Conservation (phyloP, 2,113 vertebrate genomes). For the Orthonyx spaldingii region DNA sequence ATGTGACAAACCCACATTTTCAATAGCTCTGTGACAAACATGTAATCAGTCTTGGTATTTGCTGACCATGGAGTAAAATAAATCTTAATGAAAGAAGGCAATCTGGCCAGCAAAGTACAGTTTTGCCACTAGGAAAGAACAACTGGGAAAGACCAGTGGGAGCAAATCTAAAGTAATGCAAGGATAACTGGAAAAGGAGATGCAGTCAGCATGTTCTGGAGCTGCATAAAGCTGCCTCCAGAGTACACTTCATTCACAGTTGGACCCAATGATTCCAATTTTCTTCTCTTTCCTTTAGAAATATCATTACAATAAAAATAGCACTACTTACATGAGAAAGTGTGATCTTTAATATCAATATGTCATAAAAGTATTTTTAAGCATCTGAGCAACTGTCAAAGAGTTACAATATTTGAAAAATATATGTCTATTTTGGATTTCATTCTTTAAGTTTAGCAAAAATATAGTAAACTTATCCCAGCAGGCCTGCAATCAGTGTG, state of each 20-base stretch:
- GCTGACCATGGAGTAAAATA: constrained; percentile 34
- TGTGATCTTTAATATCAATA: not conserved
- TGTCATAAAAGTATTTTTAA: not conserved
- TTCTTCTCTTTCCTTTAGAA: not conserved
- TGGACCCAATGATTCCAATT: not conserved
- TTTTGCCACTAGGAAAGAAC: not conserved
- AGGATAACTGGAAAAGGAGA: not conserved
- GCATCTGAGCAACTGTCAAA: not conserved
- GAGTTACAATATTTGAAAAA: not conserved
- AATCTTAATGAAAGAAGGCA: not conserved
- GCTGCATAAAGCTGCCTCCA: not conserved
- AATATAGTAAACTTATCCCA: not conserved
- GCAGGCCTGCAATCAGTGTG: not conserved
- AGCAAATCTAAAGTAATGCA: not conserved
- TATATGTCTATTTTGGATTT: not conserved
- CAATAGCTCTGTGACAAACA: constrained; percentile 28
- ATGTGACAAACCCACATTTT: constrained; percentile 44
- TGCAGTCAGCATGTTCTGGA: not conserved
- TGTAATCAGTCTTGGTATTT: not conserved
- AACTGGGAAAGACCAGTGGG: not conserved
- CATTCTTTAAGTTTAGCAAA: not conserved
- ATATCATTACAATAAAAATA: not conserved
- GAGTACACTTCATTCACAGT: not conserved
- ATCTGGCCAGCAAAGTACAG: not conserved
- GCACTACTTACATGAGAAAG: not conserved